Percentiles rank a stretch among this genome's conserved stretches.
Evolutionary conservation across 2,888 invertebrate species (phyloP).

Genomic region (Sipunculus nudus): DNA sequence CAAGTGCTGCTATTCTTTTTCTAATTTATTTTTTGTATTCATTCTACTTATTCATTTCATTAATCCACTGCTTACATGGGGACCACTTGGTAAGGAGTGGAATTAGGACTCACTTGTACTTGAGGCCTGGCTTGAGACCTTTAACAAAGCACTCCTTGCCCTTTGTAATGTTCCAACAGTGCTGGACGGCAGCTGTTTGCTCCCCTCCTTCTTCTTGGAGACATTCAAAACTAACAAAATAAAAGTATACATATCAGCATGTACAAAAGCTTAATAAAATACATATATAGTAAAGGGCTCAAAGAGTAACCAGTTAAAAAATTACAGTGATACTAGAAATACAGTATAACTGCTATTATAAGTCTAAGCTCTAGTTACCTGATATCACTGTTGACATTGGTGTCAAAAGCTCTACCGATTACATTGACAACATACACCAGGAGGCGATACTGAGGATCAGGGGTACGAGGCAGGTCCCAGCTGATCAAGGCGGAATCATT

Average conservation of each 20-base stretch:
- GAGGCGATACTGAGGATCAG: constrained; percentile 53
- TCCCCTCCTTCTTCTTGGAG: constrained; percentile 56
- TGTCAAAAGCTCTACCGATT: constrained; percentile 56
- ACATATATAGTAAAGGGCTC: not conserved
- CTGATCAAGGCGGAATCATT: constrained; percentile 49
- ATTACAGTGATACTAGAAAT: not conserved
- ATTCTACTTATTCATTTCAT: no score
- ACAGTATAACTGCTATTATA: not conserved
- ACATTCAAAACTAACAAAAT: constrained; percentile 61
- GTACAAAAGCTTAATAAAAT: not conserved
- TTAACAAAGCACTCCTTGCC: constrained; percentile 50
- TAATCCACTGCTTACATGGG: no score
- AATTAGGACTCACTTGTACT: constrained; percentile 54
- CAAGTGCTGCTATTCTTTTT: no score
- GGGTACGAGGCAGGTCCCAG: constrained; percentile 52
- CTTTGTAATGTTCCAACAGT: constrained; percentile 60
- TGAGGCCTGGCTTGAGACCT: constrained; percentile 58
- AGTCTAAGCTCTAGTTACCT: no score
- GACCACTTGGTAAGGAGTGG: no score
- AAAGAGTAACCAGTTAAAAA: not conserved
- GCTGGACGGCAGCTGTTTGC: constrained; percentile 57
- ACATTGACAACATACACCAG: constrained; percentile 60
- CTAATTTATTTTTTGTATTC: no score
- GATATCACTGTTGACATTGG: constrained; percentile 59
- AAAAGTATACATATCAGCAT: constrained; percentile 3